These are phyloP conservation scores for Camponotus fellah DNA, from an alignment of 2,888 invertebrate species.

Conservation along the genomic window DNA sequence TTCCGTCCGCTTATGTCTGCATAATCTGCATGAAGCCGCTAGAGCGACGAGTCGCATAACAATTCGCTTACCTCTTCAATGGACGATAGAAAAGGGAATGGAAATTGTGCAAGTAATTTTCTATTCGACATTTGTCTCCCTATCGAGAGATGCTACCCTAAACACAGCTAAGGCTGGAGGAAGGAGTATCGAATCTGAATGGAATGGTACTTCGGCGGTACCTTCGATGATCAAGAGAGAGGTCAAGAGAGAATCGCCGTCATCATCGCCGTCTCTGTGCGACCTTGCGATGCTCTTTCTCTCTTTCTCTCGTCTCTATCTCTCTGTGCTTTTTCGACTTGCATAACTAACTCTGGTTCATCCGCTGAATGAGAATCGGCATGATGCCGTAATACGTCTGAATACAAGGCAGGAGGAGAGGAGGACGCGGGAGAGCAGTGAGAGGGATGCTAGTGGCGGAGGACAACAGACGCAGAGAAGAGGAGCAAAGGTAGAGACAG, in stretches of 20 bases:
- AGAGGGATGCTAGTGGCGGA: constrained; percentile 57
- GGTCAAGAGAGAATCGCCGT: constrained; percentile 34
- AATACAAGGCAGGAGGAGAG: constrained; percentile 66
- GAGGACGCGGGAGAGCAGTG: constrained; percentile 54
- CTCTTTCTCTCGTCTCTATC: background rate
- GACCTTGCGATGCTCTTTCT: constrained; percentile 55
- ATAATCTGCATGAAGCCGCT: background rate
- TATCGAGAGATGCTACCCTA: background rate
- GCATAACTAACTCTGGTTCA: constrained; percentile 77
- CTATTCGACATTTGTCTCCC: constrained; percentile 23
- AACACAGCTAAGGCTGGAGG: background rate
- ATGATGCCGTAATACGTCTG: constrained; percentile 79
- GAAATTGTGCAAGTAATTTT: constrained; percentile 55
- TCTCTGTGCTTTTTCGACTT: constrained; percentile 68
- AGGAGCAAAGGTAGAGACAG: constrained; percentile 48
- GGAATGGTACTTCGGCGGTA: constrained; percentile 1
- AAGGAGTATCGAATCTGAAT: background rate
- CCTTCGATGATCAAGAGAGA: background rate
- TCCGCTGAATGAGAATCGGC: constrained; percentile 75
- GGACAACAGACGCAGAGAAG: constrained; percentile 66
- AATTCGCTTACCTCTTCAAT: constrained; percentile 25
- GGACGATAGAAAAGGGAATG: background rate
- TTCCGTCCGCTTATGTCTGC: background rate
- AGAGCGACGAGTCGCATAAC: background rate
- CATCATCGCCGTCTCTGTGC: constrained; percentile 23